phyloP scores from a whole-genome alignment of 2,113 vertebrate genomes.

The Narcine bancroftii region DNA sequence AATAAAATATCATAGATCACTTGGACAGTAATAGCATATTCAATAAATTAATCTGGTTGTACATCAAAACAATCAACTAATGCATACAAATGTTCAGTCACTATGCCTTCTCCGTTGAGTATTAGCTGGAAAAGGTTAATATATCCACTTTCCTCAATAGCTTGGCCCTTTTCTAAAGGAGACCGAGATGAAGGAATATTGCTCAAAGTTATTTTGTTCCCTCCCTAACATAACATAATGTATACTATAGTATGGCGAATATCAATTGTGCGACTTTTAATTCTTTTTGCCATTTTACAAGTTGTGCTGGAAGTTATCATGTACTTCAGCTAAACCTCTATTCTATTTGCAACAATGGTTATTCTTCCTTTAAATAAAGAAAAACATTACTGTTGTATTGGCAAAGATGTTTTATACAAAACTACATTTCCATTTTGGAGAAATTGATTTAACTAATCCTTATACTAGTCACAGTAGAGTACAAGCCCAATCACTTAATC shows the following conservation, averaged over 20 bases:
- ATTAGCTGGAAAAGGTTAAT: not conserved
- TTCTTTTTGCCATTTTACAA: not conserved
- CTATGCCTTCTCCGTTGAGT: not conserved
- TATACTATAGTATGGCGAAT: not conserved
- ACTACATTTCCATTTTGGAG: conserved; percentile 17
- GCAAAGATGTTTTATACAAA: conserved; percentile 1
- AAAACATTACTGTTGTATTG: not conserved
- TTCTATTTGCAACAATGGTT: not conserved
- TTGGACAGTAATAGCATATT: not conserved
- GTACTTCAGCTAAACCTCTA: not conserved
- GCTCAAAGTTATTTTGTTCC: not conserved
- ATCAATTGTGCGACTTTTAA: not conserved
- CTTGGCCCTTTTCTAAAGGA: not conserved
- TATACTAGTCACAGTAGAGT: conserved; percentile 3
- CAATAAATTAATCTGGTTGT: not conserved
- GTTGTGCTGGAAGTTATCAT: not conserved
- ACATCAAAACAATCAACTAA: not conserved
- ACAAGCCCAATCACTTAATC: conserved; percentile 26
- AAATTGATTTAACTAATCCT: conserved; percentile 28
- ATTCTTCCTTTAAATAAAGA: not conserved
- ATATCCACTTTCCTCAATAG: not conserved
- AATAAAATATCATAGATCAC: not conserved
- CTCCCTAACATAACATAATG: not conserved
- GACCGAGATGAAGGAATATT: not conserved
- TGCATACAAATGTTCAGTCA: not conserved